Conservation (phyloP, 37 sponge, comb jelly and placozoan genomes). For the Hexactinellida sp. region DNA sequence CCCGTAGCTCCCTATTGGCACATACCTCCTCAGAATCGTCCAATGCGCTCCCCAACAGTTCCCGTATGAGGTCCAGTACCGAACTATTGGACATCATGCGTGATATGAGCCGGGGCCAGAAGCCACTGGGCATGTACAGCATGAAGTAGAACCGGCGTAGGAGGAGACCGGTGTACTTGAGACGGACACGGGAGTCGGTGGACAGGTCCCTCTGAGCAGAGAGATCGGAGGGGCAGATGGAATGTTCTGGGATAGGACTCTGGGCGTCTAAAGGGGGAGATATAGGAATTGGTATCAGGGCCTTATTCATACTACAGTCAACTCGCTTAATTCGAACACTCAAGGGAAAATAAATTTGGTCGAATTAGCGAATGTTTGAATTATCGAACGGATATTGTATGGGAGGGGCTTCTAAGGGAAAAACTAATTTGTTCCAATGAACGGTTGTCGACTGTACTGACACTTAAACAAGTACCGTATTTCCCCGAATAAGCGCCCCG, state of each 20-base stretch:
- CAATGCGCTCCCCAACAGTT: slow-evolving; percentile 21
- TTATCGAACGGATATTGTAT: too few relatives aligned
- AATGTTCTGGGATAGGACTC: not conserved
- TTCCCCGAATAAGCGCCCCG: too few relatives aligned
- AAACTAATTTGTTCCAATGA: too few relatives aligned
- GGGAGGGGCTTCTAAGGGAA: too few relatives aligned
- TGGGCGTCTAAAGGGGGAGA: not conserved
- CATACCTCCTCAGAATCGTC: slow-evolving; percentile 27
- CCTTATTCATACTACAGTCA: not conserved
- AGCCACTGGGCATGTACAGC: slow-evolving; percentile 79
- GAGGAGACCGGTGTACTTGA: slow-evolving; percentile 45
- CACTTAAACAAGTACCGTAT: too few relatives aligned
- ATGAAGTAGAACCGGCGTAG: slow-evolving; percentile 76
- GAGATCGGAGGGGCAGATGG: too few relatives aligned
- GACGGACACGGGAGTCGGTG: slow-evolving; percentile 19
- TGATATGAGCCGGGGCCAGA: slow-evolving; percentile 80
- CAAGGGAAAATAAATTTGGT: too few relatives aligned
- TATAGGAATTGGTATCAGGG: not conserved
- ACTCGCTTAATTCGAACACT: too few relatives aligned
- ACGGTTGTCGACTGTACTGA: too few relatives aligned
- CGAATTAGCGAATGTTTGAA: too few relatives aligned
- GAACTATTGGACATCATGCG: slow-evolving; percentile 40
- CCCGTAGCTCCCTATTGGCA: not conserved
- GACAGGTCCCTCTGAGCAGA: slow-evolving; percentile 15
- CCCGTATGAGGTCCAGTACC: slow-evolving; percentile 31